Base-by-base conservation (phyloP, 2,113 vertebrate genomes). In the Clupea harengus region DNA sequence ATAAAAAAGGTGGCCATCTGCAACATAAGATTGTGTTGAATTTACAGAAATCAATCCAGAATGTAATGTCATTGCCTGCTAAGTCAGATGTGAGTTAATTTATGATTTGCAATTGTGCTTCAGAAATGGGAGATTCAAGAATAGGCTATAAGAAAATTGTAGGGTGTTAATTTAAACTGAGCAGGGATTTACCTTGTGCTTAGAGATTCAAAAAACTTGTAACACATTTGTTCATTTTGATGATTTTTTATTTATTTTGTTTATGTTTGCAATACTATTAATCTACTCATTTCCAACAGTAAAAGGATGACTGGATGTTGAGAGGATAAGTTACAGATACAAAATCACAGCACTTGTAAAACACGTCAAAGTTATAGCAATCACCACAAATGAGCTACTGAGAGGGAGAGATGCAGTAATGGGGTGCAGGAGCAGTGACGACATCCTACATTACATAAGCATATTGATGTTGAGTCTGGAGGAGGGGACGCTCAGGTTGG, bases 301-400 rank as follows among this genome's bases (percentile, higher is more conserved):
- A 32, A 72, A 72, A 11, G 64, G 10, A 32, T 28, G 72, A 60
- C 20, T 57, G 54, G 7, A 17, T 78, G 72, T 39, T 78, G 20
- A 60, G 54, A 78, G 72, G 28, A 44, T 0, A 32, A 44, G 32
- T 78, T 32, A 32, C 28, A n/a, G 22, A 17, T 32, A 78, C 10
- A 78, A 54, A 60, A 60, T 22, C 54, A 60, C 90, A 86, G 82
- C 89, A 78, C 10, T 82, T 86, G 86, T 84, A 44, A 83, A 90
- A 88, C 89, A 52, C 9, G 13, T 83, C 86, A 4, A 60, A 4
- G 52, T 54, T 54, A 54, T 54, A 54, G 52, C 52, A 18, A 20
- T 20, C 54, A 60, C 54, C 54, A 60, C 54, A 60, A 60, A 60
- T 22, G 7, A 60, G 54, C 54, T 20, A 60, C 22, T 60, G 54